Evolutionary conservation across 2,797 vertebrate species (phyloP), one percentile per base, ranked within the genome.

Genomic region (Tauraco hartlaubi): DNA sequence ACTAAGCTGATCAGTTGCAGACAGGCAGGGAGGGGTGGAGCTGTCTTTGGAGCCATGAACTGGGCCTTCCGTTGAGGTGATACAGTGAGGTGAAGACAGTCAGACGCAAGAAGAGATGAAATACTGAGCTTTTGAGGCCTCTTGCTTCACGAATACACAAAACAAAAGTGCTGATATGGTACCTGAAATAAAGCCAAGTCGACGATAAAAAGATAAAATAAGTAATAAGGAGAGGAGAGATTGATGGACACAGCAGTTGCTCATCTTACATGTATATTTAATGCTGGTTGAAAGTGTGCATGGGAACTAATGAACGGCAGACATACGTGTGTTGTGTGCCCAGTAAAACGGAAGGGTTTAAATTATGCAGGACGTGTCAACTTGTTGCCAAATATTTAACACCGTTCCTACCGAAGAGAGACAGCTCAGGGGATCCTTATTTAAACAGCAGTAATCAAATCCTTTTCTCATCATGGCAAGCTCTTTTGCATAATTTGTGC

Each of bases 391-490:
- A 94, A 94, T 95, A 95, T 90, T 95, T 96, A 95, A 88, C 91
- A 73, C 55, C 9, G 9, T 94, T 90, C 55, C 66, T 81, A 51
- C 66, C 63, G 54, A 92, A 78, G 21, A 81, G 61, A 92, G 73
- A 56, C 80, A 87, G 62, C 91, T 94, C 66, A 55, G 31, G 72
- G 89, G 87, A 95, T 88, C 67, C 62, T 91, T 94, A 68, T 81
- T 92, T 86, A 96, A 96, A 94, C 83, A 84, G 73, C 22, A 78
- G 69, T 66, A 94, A 95, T 90, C 94, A 97, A 91, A 96, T 84
- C 69, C 69, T 92, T 78, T 84, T 86, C 69, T 91, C 68, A 41
- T 90, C 87, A 41, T 55, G 49, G 61, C 72, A 63, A 80, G 28
- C 9, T 19, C 77, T 64, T 87, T 89, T 94, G 64, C 89, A 80